Evolutionary conservation across 2,113 vertebrate genomes (phyloP).

Genomic region (Heptranchias perlo): DNA sequence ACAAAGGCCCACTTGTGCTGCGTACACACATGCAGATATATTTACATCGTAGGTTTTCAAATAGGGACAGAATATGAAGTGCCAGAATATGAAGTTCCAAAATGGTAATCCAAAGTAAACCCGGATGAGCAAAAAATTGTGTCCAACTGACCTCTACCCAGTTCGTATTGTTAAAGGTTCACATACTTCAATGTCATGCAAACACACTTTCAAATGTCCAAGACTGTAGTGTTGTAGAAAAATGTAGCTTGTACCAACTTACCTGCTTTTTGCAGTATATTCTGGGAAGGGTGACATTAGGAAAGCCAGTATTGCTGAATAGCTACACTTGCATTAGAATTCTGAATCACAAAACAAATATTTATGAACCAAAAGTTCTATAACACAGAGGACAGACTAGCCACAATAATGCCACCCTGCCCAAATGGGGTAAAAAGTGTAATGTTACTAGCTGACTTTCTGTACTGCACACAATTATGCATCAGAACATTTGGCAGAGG

Average conservation of each 20-base stretch:
- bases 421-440: background rate
- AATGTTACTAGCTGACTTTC: background rate
- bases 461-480: background rate
- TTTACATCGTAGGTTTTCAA: background rate
- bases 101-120: background rate
- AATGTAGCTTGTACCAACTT: background rate
- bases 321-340: background rate
- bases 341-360: background rate
- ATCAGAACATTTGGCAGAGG: slow-evolving; percentile 2
- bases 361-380: background rate
- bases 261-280: background rate
- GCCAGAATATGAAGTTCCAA: background rate
- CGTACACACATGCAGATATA: background rate
- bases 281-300: background rate
- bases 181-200: background rate
- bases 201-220: background rate
- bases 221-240: background rate
- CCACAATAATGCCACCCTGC: background rate
- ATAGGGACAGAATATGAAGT: background rate
- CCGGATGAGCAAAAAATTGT: background rate
- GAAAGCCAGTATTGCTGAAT: background rate
- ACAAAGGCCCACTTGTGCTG: background rate
- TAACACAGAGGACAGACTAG: background rate
- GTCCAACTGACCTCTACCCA: background rate
- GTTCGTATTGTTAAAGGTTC: background rate